phyloP scores from a whole-genome alignment of 2,113 vertebrate genomes.

The Aspidoscelis tigris region DNA sequence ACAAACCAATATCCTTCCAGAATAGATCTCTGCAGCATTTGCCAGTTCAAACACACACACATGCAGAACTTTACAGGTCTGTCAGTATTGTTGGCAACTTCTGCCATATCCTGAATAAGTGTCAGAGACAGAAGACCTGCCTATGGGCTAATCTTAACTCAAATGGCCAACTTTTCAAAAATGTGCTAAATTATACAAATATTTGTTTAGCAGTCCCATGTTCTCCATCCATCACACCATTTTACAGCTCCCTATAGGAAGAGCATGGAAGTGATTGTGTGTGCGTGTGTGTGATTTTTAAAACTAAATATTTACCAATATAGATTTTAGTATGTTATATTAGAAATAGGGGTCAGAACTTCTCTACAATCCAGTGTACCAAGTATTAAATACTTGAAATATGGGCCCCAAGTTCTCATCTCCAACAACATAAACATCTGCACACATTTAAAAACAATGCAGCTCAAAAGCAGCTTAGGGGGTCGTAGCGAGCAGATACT shows the following conservation, averaged over 20 bases:
- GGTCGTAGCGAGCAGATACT: no score
- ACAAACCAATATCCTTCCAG: conserved; percentile 8
- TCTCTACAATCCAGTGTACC: no score
- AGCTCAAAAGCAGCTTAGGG: no score
- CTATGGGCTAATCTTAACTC: conserved; percentile 6
- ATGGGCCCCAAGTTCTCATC: no score
- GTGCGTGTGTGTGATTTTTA: not conserved
- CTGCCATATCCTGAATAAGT: conserved; percentile 11
- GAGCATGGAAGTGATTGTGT: no score
- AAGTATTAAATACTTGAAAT: no score
- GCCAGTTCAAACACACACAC: not conserved
- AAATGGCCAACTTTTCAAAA: conserved; percentile 10
- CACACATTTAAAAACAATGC: no score
- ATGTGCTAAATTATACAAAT: not conserved
- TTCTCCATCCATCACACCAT: not conserved
- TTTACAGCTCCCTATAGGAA: not conserved
- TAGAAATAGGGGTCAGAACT: not conserved
- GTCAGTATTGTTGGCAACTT: conserved; percentile 2
- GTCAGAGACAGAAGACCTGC: not conserved
- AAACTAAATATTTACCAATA: no score
- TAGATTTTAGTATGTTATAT: not conserved
- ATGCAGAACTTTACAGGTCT: not conserved
- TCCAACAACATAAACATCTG: no score
- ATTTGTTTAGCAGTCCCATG: not conserved
- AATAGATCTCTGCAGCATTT: conserved; percentile 1